Conservation (phyloP, 2,888 invertebrate genomes). For the Patella caerulea region DNA sequence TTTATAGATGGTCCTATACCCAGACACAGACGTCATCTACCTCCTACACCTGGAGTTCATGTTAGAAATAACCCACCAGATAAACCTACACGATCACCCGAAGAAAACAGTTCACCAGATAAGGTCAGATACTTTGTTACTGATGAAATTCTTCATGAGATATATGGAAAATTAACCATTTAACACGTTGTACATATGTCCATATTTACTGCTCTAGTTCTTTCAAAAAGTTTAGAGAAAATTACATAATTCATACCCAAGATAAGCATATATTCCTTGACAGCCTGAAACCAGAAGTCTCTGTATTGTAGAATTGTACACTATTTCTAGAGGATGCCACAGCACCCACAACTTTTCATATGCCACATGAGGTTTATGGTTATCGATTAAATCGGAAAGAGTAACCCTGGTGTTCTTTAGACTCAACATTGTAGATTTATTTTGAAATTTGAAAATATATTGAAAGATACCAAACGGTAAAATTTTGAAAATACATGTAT, state of each 20-base stretch:
- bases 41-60: constrained; percentile 55
- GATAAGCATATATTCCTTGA: neutral
- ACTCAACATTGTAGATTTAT: too few species aligned
- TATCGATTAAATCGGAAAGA: too few species aligned
- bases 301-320: too few species aligned
- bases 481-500: too few species aligned
- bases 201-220: neutral
- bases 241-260: too few species aligned
- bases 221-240: neutral
- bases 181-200: neutral
- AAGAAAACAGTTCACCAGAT: neutral
- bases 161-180: neutral
- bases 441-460: too few species aligned
- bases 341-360: too few species aligned
- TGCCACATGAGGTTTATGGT: too few species aligned
- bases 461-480: too few species aligned
- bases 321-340: too few species aligned
- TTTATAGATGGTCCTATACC: constrained; percentile 47
- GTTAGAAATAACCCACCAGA: constrained; percentile 49
- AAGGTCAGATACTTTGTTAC: neutral
- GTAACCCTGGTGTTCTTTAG: too few species aligned
- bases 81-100: constrained; percentile 46
- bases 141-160: too few species aligned
- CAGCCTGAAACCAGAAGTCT: constrained; percentile 15
- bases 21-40: constrained; percentile 50